Base-by-base conservation (phyloP, 2,888 invertebrate genomes). In the Synanthedon vespiformis region DNA sequence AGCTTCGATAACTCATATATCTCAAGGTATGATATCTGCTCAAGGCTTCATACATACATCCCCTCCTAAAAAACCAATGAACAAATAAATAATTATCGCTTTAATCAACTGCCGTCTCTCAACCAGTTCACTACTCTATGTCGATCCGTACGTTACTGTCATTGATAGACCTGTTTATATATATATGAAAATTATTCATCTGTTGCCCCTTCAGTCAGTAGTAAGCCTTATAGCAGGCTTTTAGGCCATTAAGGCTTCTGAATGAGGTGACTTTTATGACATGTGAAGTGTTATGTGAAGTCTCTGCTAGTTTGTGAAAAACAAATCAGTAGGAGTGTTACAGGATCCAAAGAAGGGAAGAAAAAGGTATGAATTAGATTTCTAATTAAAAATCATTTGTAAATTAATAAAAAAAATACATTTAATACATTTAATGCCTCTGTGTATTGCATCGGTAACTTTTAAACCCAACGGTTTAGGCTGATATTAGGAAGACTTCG, bases 221-320 rank as follows among this genome's bases (percentile, higher is more conserved):
- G 59, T 44, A 44, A 44, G 44, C 44, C 44, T n/a, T 44, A 3
- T 13, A 44, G 44, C n/a, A 44, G 44, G 44, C 44, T 44, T 44
- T 44, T 44, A 44, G 44, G n/a, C 44, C n/a, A 44, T 13, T 13
- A 14, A 44, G 44, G 13, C n/a, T 44, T 13, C n/a, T 6, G 5
- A 44, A 44, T 13, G 14, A 44, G 13, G 14, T 44, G 4, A 44
- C 6, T 48, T 16, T 48, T 44, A 44, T 48, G 16, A 16, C 18
- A 18, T 48, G 16, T 48, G 18, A 16, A 22, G 16, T 48, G 16
- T 48, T 22, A 18, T 48, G 48, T 40, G 48, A 51, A 52, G 54
- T 61, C 70, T 74, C 73, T 60, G 51, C 67, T 74, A 62, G 61
- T 73, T 74, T 70, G 71, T 75, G 69, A 51, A 51, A 55, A 54